Base-by-base conservation (phyloP, 2,113 vertebrate genomes). In the Prunella himalayana region DNA sequence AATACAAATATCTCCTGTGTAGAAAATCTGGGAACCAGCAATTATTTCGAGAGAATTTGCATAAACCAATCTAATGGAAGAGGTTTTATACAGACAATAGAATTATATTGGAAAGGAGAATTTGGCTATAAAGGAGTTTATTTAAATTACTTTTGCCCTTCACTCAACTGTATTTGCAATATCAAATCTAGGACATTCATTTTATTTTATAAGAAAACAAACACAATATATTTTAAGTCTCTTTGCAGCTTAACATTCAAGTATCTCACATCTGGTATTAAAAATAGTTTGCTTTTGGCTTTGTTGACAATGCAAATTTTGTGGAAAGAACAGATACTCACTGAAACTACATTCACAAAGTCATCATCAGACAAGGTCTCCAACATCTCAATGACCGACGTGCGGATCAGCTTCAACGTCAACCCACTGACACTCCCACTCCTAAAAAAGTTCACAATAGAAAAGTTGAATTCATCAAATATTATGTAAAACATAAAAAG, bases 291-390 rank as follows among this genome's bases (percentile, higher is more conserved):
- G 19, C 9, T 86, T 75, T 83, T 12, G 9, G 5, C 37, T 64
- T 65, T 91, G 47, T 45, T 78, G 77, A n/a, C 39, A 73, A 47
- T 28, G 28, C 6, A 50, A 14, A 65, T 84, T 86, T 57, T 64
- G 31, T 33, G 35, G 33, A 80, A 78, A 63, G 31, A 54, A 51
- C 23, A 64, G 87, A 86, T 95, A 99, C 99, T 99, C 96, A 99
- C 99, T 50, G 99, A 99, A 96, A 99, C 99, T n/a, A 99, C 99
- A 53, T 99, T 99, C 97, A 99, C 99, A 47, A 99, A 99, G 95
- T 99, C 99, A 22, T 99, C 99, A 5, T 99, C 99, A 10, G 99
- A 99, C 92, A 99, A 98, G 5, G 99, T 99, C 96, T 99, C 99
- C 82, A 99, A 96, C 99, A 99, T 99, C 96, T 99, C 99, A 9